Percentiles rank a stretch among this genome's conserved stretches.
These are phyloP conservation scores for Ischnura elegans DNA, from an alignment of 2,888 invertebrate species.

Conservation along the genomic window DNA sequence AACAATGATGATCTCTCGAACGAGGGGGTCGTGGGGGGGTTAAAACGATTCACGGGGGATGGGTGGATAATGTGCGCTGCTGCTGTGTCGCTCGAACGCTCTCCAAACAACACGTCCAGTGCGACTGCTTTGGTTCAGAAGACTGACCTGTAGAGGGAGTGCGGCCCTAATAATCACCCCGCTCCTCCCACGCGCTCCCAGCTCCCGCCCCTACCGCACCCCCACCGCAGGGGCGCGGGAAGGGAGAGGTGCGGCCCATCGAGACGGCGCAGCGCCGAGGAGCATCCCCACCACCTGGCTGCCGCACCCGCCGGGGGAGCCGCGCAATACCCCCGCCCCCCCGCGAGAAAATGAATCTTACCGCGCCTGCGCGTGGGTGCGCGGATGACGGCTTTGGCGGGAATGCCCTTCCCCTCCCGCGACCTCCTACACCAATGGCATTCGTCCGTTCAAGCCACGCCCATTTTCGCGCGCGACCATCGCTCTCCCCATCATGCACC, in stretches of 20 bases:
- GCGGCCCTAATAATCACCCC: slow-evolving; percentile 20
- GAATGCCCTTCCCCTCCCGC: neutral
- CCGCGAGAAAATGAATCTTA: neutral
- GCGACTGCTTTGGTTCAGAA: neutral
- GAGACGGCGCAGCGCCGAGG: neutral
- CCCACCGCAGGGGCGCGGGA: neutral
- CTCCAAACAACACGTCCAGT: neutral
- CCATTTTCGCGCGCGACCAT: neutral
- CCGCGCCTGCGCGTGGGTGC: neutral
- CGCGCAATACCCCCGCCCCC: neutral
- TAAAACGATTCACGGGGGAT: neutral
- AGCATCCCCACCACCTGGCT: neutral
- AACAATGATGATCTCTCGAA: too few relatives aligned
- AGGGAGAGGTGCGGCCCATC: neutral
- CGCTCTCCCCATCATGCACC: neutral
- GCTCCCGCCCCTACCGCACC: neutral
- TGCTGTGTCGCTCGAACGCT: neutral
- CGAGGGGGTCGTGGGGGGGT: neutral
- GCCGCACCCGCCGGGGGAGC: neutral
- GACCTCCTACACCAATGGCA: neutral
- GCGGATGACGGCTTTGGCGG: neutral
- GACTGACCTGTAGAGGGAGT: slow-evolving; percentile 56
- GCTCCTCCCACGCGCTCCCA: neutral
- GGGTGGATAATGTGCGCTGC: neutral
- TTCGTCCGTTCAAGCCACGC: neutral